These are phyloP conservation scores for Pseudanteris insignis DNA, from an alignment of 2,888 invertebrate genomes.

Conservation along the genomic window DNA sequence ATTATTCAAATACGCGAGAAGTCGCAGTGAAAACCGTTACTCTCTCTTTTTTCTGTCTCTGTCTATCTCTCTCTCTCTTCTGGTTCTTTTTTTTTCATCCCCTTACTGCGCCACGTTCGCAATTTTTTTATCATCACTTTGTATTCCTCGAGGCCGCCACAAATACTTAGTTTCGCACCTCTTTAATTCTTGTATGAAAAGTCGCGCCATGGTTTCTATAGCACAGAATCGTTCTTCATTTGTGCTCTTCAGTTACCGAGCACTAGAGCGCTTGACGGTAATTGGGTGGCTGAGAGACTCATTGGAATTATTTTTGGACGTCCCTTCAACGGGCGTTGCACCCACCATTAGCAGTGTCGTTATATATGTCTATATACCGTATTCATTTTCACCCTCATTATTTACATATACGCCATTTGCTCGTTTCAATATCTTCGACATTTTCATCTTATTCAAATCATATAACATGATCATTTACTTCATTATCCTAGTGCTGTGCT, in stretches of 20 bases:
- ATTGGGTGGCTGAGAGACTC: conserved; percentile 62
- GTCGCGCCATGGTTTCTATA: conserved; percentile 37
- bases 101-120: conserved; percentile 11
- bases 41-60: too few relatives aligned
- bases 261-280: conserved; percentile 50
- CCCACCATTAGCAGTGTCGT: conserved; percentile 48
- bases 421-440: conserved; percentile 30
- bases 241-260: conserved; percentile 44
- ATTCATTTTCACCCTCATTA: conserved; percentile 62
- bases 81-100: not conserved
- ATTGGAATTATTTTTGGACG: conserved; percentile 50
- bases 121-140: conserved; percentile 13
- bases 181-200: conserved; percentile 36
- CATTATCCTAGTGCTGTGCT: conserved; percentile 7
- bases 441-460: conserved; percentile 16
- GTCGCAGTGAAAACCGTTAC: conserved; percentile 1
- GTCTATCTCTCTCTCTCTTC: too few relatives aligned
- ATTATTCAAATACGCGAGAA: conserved; percentile 14
- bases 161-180: conserved; percentile 38
- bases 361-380: conserved; percentile 44
- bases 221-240: conserved; percentile 39
- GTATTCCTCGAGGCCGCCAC: conserved; percentile 5
- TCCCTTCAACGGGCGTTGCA: conserved; percentile 49
- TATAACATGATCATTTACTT: conserved; percentile 14
- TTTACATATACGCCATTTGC: conserved; percentile 60